Base-by-base conservation (phyloP, 2,888 invertebrate species). In the Agriopis marginaria region DNA sequence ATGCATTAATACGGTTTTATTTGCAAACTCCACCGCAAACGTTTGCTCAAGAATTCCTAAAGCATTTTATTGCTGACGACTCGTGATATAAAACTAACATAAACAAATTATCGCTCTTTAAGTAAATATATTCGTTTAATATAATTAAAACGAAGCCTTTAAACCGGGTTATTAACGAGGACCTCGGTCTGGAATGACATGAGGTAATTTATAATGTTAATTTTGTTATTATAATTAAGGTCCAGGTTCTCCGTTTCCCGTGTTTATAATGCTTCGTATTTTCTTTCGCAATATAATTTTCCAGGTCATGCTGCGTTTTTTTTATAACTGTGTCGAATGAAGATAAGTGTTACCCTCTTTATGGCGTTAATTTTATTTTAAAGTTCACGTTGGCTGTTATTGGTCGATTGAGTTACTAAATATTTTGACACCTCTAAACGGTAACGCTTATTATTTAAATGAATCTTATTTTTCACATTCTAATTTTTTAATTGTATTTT, bases 141-240 rank as follows among this genome's bases (percentile, higher is more conserved):
- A 65, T 73, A 71, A 75, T 73, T 75, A 73, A 64, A 70, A 70
- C 68, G 66, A 71, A 71, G 69, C 64, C 64, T 56, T 56, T 71
- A 65, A 73, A 51, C 65, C 71, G 44, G 39, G 45, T 45, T 45
- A 62, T 66, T 56, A 69, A 56, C 39, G 64, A 45, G 50, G 23
- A 12, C 32, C 42, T 55, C 23, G 47, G 60, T 45, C 44, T 32
- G 63, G 40, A 59, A 60, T 49, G 60, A 42, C 61, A 42, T 32
- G 51, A 61, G 61, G 3, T 61, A 17, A 51, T 50, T 50, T 12
- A 51, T 42, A 23, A 42, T 51, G 50, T 51, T 61, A 17, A 61
- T 61, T 61, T 40, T 61, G 42, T 51, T 60, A 51, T 51, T 61
- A 51, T 61, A 61, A 55, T 56, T 56, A 42, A 10, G 55, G 55